Evolutionary conservation across 2,888 invertebrate genomes (phyloP), one percentile per base, ranked within the genome.

Genomic region (Colletes collaris): DNA sequence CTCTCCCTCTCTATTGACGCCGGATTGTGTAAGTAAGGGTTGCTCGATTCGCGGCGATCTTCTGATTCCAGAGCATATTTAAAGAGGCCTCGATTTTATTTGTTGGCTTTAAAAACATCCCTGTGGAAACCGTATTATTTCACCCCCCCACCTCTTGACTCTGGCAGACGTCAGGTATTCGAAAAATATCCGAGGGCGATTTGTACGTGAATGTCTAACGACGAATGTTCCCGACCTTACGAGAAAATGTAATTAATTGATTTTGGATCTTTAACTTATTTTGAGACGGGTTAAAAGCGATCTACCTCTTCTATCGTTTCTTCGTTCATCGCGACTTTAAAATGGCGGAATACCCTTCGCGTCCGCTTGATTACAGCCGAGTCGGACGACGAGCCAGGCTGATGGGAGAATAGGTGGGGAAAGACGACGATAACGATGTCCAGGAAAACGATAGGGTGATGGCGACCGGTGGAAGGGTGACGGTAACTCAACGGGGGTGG

Each of bases 1-100:
- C 78, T 75, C 76, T 79, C 66, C 72, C 62, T 60, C 65, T 68
- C 70, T 62, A 71, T 84, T 71, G 82, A 65, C 35, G 60, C 65
- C 72, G 73, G 70, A 79, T 75, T 72, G 72, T 44, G 74, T 62
- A 53, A 79, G 76, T 71, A 76, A 80, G 77, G 76, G 65, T 82
- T 79, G 84, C 75, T 76, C 79, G 73, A 79, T 84, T 87, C 81
- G 62, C 66, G 53, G 72, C 85, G 86, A 83, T 88, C 86, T 78
- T 80, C 83, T 86, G 89, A 89, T 88, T 88, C 89, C 82, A 82
- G 68, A 82, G 89, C 76, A 89, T 88, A 89, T 88, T 89, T 89
- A 88, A 79, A 85, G 82, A 88, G 83, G 82, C 81, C 83, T 86
- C 84, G 85, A 81, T 85, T 87, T 87, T 89, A 87, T 88, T 89